Conservation (phyloP, 2,888 invertebrate genomes). For the Idaea dimidiata region DNA sequence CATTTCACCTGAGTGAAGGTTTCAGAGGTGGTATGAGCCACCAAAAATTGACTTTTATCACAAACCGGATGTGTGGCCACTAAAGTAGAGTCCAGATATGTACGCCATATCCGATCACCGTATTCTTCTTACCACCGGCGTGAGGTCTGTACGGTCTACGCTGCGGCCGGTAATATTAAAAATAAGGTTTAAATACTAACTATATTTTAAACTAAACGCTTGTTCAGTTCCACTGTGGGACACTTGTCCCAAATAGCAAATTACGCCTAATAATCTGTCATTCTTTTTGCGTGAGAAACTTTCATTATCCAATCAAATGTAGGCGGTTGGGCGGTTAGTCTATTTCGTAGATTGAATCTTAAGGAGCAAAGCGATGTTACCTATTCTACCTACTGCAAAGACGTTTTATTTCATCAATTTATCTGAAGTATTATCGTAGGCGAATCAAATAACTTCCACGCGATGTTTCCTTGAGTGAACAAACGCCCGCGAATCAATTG, state of each 20-base stretch:
- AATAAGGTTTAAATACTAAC: no score
- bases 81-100: no score
- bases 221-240: no score
- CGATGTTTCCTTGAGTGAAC: conserved; percentile 42
- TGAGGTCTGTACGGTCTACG: no score
- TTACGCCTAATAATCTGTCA: background rate
- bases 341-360: conserved; percentile 16
- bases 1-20: no score
- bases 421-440: conserved; percentile 48
- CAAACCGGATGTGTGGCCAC: no score
- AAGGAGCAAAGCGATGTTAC: background rate
- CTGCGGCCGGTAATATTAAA: no score
- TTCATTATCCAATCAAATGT: background rate
- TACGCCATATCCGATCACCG: no score
- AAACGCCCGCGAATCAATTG: conserved; percentile 56
- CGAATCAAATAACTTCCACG: conserved; percentile 35
- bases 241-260: background rate
- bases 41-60: no score
- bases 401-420: conserved; percentile 21
- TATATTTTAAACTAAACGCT: no score
- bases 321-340: conserved; percentile 1
- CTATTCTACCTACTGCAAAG: conserved; percentile 2
- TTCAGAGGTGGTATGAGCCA: no score
- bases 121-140: no score
- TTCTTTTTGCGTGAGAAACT: conserved; percentile 1